phyloP scores from a whole-genome alignment of 1,140 invertebrate species.

The Glomeris maerens region DNA sequence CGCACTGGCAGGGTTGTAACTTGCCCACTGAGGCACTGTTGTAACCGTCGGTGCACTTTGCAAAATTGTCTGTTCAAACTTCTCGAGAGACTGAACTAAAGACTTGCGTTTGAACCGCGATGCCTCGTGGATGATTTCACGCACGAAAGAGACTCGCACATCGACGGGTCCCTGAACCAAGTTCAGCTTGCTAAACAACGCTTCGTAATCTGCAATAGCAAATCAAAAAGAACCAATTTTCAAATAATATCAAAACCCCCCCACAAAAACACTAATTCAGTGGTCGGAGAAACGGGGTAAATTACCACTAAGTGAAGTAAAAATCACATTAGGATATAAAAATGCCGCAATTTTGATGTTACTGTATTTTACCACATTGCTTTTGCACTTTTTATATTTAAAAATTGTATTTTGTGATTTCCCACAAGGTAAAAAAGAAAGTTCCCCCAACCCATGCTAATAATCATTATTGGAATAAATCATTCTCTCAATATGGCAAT shows the following conservation, averaged over 20 bases:
- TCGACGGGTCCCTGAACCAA: constrained; percentile 54
- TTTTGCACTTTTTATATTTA: too few species aligned
- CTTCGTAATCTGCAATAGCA: constrained; percentile 51
- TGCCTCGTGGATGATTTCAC: constrained; percentile 60
- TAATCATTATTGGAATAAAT: too few species aligned
- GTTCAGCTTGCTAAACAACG: constrained; percentile 52
- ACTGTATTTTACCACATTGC: too few species aligned
- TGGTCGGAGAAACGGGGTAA: constrained; percentile 9
- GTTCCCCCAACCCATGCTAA: too few species aligned
- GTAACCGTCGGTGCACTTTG: constrained; percentile 1
- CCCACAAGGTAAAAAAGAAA: too few species aligned
- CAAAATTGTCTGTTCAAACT: constrained; percentile 24
- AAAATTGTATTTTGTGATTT: too few species aligned
- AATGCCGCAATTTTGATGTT: too few species aligned
- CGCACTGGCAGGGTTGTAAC: constrained; percentile 2
- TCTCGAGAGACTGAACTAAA: constrained; percentile 41
- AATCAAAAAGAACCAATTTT: constrained; percentile 11
- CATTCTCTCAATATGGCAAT: too few species aligned
- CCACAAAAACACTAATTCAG: constrained; percentile 8
- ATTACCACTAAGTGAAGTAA: constrained; percentile 3
- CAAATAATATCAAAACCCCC: constrained; percentile 8
- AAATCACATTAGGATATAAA: too few species aligned
- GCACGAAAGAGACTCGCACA: constrained; percentile 49
- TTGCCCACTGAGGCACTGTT: background rate
- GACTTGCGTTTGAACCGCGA: constrained; percentile 61